Percentiles rank a stretch among this genome's conserved stretches.
phyloP scores from a whole-genome alignment of 1,140 invertebrate genomes.

The Megalopta genalis region DNA sequence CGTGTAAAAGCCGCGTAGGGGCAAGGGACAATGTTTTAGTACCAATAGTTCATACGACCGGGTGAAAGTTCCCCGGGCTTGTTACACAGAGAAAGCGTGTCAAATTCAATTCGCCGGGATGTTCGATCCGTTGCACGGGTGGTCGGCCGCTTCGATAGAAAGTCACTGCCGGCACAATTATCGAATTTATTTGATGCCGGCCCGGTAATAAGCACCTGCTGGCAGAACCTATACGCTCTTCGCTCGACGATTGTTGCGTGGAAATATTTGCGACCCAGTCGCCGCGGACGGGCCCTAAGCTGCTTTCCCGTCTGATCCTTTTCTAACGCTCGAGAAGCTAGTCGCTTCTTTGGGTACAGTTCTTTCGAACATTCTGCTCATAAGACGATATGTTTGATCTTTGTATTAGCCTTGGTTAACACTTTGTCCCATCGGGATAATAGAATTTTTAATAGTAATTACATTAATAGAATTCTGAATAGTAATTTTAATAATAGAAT shows the following conservation, averaged over 20 bases:
- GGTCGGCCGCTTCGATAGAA: conserved; percentile 6
- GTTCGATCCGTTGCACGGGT: conserved; percentile 25
- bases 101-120: conserved; percentile 38
- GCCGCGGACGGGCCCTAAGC: no score
- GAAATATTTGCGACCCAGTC: neutral
- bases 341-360: no score
- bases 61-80: neutral
- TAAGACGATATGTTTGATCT: no score
- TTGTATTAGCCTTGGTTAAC: no score
- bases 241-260: neutral
- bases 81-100: conserved; percentile 31
- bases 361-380: no score
- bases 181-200: conserved; percentile 40
- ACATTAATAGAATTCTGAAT: no score
- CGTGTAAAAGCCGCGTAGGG: neutral
- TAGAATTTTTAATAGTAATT: no score
- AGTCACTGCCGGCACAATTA: conserved; percentile 17
- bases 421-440: no score
- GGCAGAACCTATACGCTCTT: conserved; percentile 1
- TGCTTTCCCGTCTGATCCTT: no score
- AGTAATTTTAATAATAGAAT: no score
- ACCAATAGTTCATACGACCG: neutral
- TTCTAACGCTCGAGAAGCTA: no score
- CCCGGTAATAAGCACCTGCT: conserved; percentile 13
- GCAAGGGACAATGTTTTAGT: neutral